phyloP scores from a whole-genome alignment of 1,140 invertebrate genomes.

The Neodiprion pinetum region DNA sequence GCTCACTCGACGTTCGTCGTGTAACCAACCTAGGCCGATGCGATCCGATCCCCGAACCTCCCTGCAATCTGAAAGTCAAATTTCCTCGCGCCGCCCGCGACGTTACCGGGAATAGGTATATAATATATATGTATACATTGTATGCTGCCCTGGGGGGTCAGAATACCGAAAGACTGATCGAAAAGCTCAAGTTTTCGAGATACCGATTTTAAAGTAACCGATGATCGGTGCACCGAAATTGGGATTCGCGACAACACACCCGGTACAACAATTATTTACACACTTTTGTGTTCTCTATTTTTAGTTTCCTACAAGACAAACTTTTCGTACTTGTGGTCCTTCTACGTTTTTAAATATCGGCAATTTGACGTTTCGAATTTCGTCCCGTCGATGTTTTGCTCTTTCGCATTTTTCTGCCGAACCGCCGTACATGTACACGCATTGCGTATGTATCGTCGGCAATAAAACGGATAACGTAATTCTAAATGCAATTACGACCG shows the following conservation, averaged over 20 bases:
- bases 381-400: no score
- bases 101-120: background rate
- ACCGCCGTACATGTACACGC: background rate
- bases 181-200: no score
- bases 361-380: no score
- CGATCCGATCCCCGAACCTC: conserved; percentile 31
- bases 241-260: no score
- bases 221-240: no score
- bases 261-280: no score
- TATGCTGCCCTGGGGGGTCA: background rate
- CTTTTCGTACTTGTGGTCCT: no score
- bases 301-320: no score
- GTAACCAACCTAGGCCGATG: background rate
- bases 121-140: background rate
- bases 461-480: conserved; percentile 58
- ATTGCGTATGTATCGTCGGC: conserved; percentile 18
- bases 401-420: background rate
- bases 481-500: conserved; percentile 57
- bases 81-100: conserved; percentile 49
- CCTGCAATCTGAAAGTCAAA: conserved; percentile 57
- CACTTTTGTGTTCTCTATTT: no score
- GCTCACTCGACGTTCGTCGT: conserved; percentile 9
- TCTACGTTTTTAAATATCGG: no score
- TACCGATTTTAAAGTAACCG: no score
- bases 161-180: no score